Evolutionary conservation across 2,888 invertebrate species (phyloP).

Genomic region (Lithodes maja): DNA sequence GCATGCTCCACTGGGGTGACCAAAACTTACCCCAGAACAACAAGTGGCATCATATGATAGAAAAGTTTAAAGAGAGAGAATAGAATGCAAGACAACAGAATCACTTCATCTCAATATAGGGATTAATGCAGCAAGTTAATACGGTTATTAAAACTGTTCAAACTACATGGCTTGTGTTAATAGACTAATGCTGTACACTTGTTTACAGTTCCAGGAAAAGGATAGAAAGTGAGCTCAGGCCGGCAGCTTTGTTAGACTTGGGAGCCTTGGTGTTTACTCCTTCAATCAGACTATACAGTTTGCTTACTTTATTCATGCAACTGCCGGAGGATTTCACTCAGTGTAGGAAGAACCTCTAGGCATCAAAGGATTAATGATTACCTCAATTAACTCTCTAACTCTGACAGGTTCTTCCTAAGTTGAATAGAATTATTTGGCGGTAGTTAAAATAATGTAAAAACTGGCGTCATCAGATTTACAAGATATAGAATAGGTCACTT

Average conservation of each 20-base stretch:
- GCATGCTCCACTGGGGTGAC: too few species aligned
- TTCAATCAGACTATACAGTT: not conserved
- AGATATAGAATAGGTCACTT: too few species aligned
- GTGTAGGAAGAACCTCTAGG: not conserved
- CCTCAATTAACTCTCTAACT: not conserved
- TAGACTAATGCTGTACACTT: slow-evolving; percentile 19
- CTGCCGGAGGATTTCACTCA: not conserved
- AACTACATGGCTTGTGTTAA: slow-evolving; percentile 10
- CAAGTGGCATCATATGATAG: too few species aligned
- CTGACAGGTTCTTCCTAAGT: not conserved
- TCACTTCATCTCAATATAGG: not conserved
- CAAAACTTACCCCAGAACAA: too few species aligned
- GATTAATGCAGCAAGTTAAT: slow-evolving; percentile 5
- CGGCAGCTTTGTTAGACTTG: slow-evolving; percentile 53
- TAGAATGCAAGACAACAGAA: too few species aligned
- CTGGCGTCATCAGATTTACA: too few species aligned
- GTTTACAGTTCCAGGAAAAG: not conserved
- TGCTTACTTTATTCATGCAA: not conserved
- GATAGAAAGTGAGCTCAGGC: slow-evolving; percentile 57
- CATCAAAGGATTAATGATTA: not conserved
- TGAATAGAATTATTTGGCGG: not conserved
- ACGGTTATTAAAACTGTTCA: not conserved
- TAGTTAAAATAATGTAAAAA: not conserved
- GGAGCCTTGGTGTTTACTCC: not conserved
- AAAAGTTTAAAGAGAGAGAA: too few species aligned